These are phyloP conservation scores for Bibio marci DNA, from an alignment of 2,888 invertebrate genomes.

Conservation along the genomic window DNA sequence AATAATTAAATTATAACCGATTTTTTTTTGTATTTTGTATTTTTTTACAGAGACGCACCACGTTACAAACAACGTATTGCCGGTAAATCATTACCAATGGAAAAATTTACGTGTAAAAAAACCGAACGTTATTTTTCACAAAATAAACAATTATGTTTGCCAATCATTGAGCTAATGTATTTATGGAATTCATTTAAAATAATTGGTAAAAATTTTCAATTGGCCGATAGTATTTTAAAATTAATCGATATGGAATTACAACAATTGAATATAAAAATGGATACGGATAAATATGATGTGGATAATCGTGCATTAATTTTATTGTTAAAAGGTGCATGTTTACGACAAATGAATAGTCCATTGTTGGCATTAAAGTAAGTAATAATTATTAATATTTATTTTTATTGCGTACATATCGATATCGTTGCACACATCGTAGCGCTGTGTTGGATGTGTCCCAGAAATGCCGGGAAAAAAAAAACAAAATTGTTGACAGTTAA, in stretches of 20 bases:
- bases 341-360: constrained; percentile 60
- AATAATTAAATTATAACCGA: no score
- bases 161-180: constrained; percentile 75
- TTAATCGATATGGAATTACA: constrained; percentile 36
- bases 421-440: no score
- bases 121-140: constrained; percentile 63
- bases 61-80: constrained; percentile 76
- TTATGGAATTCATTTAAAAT: constrained; percentile 86
- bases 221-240: constrained; percentile 43
- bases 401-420: no score
- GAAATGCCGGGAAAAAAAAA: no score
- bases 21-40: no score
- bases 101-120: constrained; percentile 86
- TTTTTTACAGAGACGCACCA: constrained; percentile 47
- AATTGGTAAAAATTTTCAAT: constrained; percentile 48
- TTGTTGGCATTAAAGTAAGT: constrained; percentile 58
- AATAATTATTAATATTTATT: no score
- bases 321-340: constrained; percentile 66
- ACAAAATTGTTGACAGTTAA: no score
- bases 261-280: constrained; percentile 16
- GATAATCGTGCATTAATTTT: constrained; percentile 62
- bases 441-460: no score
- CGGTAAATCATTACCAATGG: constrained; percentile 92
- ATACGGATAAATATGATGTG: constrained; percentile 30
- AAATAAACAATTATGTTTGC: constrained; percentile 54